Conservation (phyloP, 1,140 invertebrate species). For the Cyclina sinensis region DNA sequence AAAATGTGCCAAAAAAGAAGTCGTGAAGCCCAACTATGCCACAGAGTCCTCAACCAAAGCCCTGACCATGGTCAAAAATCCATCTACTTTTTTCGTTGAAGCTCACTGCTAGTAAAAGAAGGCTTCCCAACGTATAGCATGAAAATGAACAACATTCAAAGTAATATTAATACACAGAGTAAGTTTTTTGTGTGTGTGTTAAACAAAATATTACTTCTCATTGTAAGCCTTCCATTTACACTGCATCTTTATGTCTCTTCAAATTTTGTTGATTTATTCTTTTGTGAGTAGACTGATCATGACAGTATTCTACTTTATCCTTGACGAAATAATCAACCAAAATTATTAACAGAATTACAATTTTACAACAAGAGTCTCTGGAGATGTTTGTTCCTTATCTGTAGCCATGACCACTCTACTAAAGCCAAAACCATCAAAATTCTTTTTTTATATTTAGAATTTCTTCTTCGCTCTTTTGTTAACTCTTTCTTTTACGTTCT, state of each 20-base stretch:
- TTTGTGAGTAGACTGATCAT: slow-evolving; percentile 62
- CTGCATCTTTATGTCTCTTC: slow-evolving; percentile 13
- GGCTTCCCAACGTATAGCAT: slow-evolving; percentile 77
- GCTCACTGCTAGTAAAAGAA: slow-evolving; percentile 76
- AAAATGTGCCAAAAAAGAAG: too few relatives aligned
- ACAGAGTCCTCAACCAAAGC: slow-evolving; percentile 43
- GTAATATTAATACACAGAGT: slow-evolving; percentile 19
- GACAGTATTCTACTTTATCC: not conserved
- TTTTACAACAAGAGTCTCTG: too few relatives aligned
- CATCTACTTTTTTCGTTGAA: slow-evolving; percentile 81
- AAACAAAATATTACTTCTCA: slow-evolving; percentile 3
- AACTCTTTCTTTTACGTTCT: not conserved
- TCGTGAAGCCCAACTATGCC: not conserved
- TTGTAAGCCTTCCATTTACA: slow-evolving; percentile 62
- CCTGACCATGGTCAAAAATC: slow-evolving; percentile 87
- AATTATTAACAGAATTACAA: too few relatives aligned
- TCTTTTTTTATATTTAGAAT: not conserved
- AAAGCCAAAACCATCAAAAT: slow-evolving; percentile 30
- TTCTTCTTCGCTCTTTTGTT: not conserved
- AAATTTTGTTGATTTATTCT: not conserved
- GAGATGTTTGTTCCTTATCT: not conserved
- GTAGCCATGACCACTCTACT: slow-evolving; percentile 81
- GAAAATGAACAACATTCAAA: slow-evolving; percentile 60
- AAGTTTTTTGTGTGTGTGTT: not conserved
- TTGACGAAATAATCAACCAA: too few relatives aligned